Base-by-base conservation (phyloP, 1,140 invertebrate genomes). In the Drosophila tani region DNA sequence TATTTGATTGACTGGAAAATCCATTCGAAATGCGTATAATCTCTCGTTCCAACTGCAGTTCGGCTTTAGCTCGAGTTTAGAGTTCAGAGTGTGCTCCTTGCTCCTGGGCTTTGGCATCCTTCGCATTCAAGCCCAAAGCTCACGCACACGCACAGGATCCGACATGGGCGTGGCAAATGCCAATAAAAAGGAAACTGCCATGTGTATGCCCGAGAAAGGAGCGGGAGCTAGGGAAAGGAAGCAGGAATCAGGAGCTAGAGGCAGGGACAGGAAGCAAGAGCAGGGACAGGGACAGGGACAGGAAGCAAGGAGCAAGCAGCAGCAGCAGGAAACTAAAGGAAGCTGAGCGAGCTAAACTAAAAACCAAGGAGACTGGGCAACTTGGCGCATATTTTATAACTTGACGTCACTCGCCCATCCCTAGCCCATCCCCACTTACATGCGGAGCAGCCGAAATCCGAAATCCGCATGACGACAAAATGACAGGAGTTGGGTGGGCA, bases 331-430 rank as follows among this genome's bases (percentile, higher is more conserved):
- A 45, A 66, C 45, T 50, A 40, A 38, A 29, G 67, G 43, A 41
- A 27, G 51, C 43, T 57, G 68, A 66, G 45, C 62, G 62, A 77
- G 67, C 66, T 71, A 65, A 83, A 83, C 80, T 76, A 80, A 59
- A 65, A 51, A 46, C 43, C 59, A 65, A 38, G 41, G 32, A 55
- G 27, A 29, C 21, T 47, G 29, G 51, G 49, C 56, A 85, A 81
- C 79, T 82, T 77, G 79, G 49, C 84, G 81, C 84, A 87, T 88
- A 87, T 87, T 88, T 87, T 88, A 88, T 73, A 88, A 67, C 77
- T 80, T 88, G 84, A 88, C 83, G 83, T 87, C 83, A 87, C 77
- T 12, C 38, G 29, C 40, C 6, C 27, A 29, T 29, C 27, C 27
- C 3, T 24, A 3, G 21, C 21, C 7, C 27, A 24, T 29, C 27